Conservation (phyloP, 2,113 vertebrate species). For the Thunnus thynnus region DNA sequence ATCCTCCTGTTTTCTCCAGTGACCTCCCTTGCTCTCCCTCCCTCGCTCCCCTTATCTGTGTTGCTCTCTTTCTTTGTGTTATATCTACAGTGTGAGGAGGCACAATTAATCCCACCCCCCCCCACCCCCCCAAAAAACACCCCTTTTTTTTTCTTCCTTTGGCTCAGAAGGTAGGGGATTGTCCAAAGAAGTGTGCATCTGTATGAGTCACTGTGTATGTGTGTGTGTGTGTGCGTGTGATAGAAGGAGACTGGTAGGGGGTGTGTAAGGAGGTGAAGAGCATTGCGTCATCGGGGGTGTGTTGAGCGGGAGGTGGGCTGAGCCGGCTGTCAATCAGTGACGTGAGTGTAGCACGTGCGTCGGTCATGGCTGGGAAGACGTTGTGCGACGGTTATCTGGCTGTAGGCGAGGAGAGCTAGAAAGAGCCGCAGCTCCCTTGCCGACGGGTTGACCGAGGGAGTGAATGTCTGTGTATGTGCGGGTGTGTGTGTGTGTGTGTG, state of each 20-base stretch:
- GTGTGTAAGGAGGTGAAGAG: constrained; percentile 63
- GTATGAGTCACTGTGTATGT: constrained; percentile 51
- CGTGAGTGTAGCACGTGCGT: constrained; percentile 86
- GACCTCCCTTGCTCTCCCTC: constrained; percentile 5
- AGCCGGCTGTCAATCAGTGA: constrained; percentile 88
- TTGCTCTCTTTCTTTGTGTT: constrained; percentile 13
- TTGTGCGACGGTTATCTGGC: constrained; percentile 62
- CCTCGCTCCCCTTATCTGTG: neutral
- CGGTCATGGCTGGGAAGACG: constrained; percentile 79
- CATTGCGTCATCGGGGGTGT: constrained; percentile 85
- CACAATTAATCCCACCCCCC: constrained; percentile 77
- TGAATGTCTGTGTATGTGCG: constrained; percentile 46
- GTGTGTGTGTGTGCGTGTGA: constrained; percentile 18
- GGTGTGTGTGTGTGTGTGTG: constrained; percentile 22
- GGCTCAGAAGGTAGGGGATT: constrained; percentile 30
- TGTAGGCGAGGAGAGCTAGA: constrained; percentile 67
- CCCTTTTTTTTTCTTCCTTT: constrained; percentile 27
- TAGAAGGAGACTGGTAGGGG: constrained; percentile 22
- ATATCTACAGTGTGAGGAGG: constrained; percentile 68
- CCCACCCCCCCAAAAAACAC: neutral
- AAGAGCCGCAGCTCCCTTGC: constrained; percentile 68
- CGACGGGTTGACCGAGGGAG: constrained; percentile 43
- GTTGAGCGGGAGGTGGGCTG: constrained; percentile 79
- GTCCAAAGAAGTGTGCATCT: constrained; percentile 49
- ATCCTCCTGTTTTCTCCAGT: neutral